Evolutionary conservation across 2,888 invertebrate genomes (phyloP), one percentile per base, ranked within the genome.

Genomic region (Thelaira solivaga): DNA sequence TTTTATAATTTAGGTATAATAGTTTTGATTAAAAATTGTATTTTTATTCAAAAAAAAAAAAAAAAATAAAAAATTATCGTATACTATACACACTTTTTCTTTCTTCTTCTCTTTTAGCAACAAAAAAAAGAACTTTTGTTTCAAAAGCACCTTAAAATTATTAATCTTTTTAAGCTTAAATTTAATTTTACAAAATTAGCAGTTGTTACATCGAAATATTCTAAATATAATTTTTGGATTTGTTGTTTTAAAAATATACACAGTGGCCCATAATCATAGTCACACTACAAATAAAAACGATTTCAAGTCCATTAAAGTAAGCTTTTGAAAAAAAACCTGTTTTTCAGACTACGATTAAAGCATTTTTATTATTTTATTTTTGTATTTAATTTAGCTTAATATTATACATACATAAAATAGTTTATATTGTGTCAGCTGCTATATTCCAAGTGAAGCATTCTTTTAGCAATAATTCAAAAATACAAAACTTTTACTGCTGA

Each of bases 191-290:
- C 18, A 47, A 34, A 62, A 20, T 51, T 45, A 53, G 22, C 22
- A 59, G 26, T 13, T 29, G 8, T 68, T 39, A 57, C n/a, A 64
- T 77, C 39, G 65, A 68, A 78, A 74, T 65, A 71, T 61, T 36
- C 78, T 78, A 78, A 74, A 78, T 53, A 43, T 78, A 78, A 55
- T 78, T 78, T 78, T 78, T 78, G 78, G 78, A 65, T 69, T 69
- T 57, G 47, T 74, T 67, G 34, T 47, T 13, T 57, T 51, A 24
- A 13, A 73, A 65, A 68, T 73, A 57, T 68, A 76, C 59, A n/a
- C n/a, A n/a, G n/a, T n/a, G n/a, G n/a, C n/a, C n/a, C n/a, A n/a
- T n/a, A n/a, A n/a, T n/a, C n/a, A n/a, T n/a, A n/a, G n/a, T n/a
- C n/a, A n/a, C n/a, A n/a, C n/a, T n/a, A n/a, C n/a, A n/a, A n/a